Conservation (phyloP, 2,113 vertebrate genomes). For the Scolopax mira region DNA sequence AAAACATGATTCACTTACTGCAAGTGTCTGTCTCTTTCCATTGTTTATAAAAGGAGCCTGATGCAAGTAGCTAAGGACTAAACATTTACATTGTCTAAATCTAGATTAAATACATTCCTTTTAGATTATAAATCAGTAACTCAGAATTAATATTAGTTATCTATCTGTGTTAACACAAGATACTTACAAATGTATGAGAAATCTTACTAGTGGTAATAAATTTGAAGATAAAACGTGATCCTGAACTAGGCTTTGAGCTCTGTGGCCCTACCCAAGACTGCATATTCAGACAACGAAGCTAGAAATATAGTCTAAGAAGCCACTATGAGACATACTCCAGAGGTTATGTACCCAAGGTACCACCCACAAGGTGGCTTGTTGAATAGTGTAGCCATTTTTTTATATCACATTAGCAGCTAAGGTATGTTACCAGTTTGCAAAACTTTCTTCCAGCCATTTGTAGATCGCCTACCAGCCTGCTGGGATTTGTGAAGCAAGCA, state of each 20-base stretch:
- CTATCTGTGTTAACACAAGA: background rate
- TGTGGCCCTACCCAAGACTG: accelerated
- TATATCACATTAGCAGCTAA: background rate
- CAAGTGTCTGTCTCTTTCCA: background rate
- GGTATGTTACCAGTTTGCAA: accelerated
- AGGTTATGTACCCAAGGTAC: background rate
- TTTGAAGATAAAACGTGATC: background rate
- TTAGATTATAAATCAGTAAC: background rate
- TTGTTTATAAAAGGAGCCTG: background rate
- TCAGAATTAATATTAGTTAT: background rate
- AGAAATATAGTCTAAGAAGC: background rate
- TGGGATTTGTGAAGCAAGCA: background rate
- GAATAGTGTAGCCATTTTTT: background rate
- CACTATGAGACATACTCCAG: background rate
- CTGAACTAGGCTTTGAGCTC: background rate
- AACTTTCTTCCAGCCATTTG: background rate
- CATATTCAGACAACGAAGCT: background rate
- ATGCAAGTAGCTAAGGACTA: background rate
- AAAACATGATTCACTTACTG: background rate
- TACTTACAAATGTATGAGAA: background rate
- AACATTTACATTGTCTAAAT: background rate
- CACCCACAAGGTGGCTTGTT: background rate
- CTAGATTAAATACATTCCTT: background rate
- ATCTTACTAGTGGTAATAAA: background rate
- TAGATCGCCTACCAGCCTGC: background rate